Percentiles rank a stretch among this genome's conserved stretches.
Evolutionary conservation across 2,888 invertebrate genomes (phyloP).

Genomic region (Branchipolynoe longqiensis): DNA sequence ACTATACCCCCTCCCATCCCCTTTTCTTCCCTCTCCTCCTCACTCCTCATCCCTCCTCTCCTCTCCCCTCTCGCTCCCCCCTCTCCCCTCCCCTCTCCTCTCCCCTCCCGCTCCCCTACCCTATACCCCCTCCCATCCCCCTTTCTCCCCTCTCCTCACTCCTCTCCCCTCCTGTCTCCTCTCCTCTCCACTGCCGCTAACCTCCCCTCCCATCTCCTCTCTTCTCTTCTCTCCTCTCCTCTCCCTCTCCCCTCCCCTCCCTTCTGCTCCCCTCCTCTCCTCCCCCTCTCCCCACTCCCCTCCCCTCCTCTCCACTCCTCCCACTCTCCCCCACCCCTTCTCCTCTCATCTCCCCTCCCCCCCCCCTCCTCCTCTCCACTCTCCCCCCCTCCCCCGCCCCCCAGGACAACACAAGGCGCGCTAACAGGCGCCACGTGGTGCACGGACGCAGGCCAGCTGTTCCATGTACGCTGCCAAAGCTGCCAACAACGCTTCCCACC

Average conservation of each 20-base stretch:
- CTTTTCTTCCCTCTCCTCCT: neutral
- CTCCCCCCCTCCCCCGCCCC: neutral
- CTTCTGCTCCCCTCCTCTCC: neutral
- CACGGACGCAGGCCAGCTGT: too few species aligned
- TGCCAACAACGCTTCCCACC: too few species aligned
- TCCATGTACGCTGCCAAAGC: too few species aligned
- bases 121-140: neutral
- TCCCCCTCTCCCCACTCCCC: neutral
- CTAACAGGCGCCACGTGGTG: too few species aligned
- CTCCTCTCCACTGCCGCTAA: neutral
- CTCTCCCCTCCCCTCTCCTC: neutral
- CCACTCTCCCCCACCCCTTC: neutral
- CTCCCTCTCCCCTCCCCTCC: neutral
- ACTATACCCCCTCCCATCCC: neutral
- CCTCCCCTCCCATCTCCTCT: neutral
- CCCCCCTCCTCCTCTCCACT: neutral
- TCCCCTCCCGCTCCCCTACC: neutral
- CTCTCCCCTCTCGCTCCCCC: neutral
- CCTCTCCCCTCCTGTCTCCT: neutral
- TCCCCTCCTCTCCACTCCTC: neutral
- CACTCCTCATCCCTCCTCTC: neutral
- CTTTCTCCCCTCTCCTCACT: neutral
- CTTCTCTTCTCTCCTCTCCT: neutral
- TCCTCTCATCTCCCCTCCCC: neutral
- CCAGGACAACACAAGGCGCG: too few species aligned